Conservation (phyloP, 2,113 vertebrate species). For the Rhineura floridana region DNA sequence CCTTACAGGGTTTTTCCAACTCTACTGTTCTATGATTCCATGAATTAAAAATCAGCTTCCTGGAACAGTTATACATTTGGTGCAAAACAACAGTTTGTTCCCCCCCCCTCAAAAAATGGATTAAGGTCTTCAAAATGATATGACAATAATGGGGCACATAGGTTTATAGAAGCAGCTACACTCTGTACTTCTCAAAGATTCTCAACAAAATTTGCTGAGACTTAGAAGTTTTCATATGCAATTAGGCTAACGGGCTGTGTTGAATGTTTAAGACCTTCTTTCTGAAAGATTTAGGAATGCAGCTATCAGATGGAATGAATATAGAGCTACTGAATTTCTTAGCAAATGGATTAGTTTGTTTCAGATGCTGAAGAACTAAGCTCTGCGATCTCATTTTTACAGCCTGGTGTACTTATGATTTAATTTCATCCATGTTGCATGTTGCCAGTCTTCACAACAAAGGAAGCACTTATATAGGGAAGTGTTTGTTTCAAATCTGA, state of each 20-base stretch:
- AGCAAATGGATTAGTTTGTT: slow-evolving; percentile 48
- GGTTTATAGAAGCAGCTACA: slow-evolving; percentile 29
- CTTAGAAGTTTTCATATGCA: slow-evolving; percentile 67
- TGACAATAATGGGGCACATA: slow-evolving; percentile 34
- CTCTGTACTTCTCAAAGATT: slow-evolving; percentile 55
- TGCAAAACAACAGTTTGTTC: background rate
- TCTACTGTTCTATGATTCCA: too few species aligned
- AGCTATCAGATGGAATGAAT: slow-evolving; percentile 61
- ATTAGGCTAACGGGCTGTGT: slow-evolving; percentile 63
- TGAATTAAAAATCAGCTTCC: background rate
- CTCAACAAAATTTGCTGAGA: slow-evolving; percentile 68
- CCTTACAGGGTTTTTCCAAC: too few species aligned
- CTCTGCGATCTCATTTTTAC: slow-evolving; percentile 61
- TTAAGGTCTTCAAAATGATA: slow-evolving; percentile 1
- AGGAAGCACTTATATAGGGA: background rate
- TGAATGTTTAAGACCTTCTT: slow-evolving; percentile 66
- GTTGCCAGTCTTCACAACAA: background rate
- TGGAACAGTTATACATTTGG: background rate
- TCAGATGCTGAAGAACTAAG: slow-evolving; percentile 51
- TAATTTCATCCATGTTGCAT: slow-evolving; percentile 64
- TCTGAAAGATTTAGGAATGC: slow-evolving; percentile 61
- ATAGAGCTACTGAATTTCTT: slow-evolving; percentile 52
- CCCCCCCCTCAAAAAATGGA: background rate
- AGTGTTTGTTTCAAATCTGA: slow-evolving; percentile 30
- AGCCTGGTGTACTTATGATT: slow-evolving; percentile 58